Evolutionary conservation across 1,140 invertebrate genomes (phyloP).

Genomic region (Callitettix versicolor): DNA sequence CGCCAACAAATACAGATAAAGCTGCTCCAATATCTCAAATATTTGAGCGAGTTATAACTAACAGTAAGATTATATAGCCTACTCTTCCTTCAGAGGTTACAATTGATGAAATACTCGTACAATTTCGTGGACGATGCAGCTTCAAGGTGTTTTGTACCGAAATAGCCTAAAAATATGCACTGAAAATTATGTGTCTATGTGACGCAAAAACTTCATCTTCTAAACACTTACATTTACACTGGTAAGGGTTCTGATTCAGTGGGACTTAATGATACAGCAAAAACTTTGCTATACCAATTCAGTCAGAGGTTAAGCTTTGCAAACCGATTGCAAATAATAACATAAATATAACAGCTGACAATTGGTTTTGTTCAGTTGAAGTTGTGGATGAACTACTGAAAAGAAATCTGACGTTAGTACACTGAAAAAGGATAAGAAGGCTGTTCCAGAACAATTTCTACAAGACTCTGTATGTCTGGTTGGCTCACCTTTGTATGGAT

Average conservation of each 20-base stretch:
- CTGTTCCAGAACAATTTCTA: conserved; percentile 27
- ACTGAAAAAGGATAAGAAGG: conserved; percentile 30
- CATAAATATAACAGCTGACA: conserved; percentile 32
- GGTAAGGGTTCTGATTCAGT: conserved; percentile 4
- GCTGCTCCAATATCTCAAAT: conserved; percentile 2
- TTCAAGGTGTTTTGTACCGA: not conserved
- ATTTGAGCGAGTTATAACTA: not conserved
- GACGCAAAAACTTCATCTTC: not conserved
- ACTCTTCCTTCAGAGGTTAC: not conserved
- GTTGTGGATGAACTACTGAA: conserved; percentile 27
- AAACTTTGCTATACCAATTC: conserved; percentile 17
- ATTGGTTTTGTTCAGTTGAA: conserved; percentile 30
- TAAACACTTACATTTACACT: conserved; percentile 4
- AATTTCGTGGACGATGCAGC: not conserved
- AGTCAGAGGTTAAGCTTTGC: too few species aligned
- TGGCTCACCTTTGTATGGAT: conserved; percentile 16
- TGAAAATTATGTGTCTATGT: not conserved
- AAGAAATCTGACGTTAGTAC: conserved; percentile 20
- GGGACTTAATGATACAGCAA: conserved; percentile 12
- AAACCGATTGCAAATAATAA: conserved; percentile 28
- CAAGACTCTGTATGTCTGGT: not conserved
- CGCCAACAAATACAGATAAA: not conserved
- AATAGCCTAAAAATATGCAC: not conserved
- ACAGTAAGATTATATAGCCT: not conserved
- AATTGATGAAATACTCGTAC: not conserved